Evolutionary conservation across 2,113 vertebrate genomes (phyloP).

Genomic region (Limnothrissa miodon): DNA sequence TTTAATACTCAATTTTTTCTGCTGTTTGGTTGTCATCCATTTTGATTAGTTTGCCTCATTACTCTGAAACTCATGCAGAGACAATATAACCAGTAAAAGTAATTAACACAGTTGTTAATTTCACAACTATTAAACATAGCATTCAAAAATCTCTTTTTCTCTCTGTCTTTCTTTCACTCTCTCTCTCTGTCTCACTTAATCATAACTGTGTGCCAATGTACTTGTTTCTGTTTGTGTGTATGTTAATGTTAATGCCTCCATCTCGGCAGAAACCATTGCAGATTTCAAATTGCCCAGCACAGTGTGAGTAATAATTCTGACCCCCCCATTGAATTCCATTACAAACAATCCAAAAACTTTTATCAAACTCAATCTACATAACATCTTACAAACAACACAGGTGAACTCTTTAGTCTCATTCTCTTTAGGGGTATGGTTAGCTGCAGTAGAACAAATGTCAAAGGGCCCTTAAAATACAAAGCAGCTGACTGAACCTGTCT

Average conservation of each 20-base stretch:
- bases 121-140: neutral
- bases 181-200: too few relatives aligned
- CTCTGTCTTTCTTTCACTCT: neutral
- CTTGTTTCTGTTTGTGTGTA: neutral
- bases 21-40: neutral
- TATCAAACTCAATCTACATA: slow-evolving; percentile 19
- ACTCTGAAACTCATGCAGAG: neutral
- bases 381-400: neutral
- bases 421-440: too few relatives aligned
- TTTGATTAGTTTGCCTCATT: neutral
- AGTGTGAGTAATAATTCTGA: neutral
- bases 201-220: too few relatives aligned
- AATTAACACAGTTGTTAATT: neutral
- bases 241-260: neutral
- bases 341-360: neutral
- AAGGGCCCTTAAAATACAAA: too few relatives aligned
- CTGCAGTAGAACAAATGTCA: too few relatives aligned
- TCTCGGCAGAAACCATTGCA: neutral
- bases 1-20: neutral
- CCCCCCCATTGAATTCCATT: slow-evolving; percentile 7
- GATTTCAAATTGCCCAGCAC: neutral
- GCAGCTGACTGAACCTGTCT: too few relatives aligned
- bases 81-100: neutral
- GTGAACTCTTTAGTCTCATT: neutral
- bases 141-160: neutral